phyloP scores from a whole-genome alignment of 2,888 invertebrate genomes.

The Trissolcus brochymenae region DNA sequence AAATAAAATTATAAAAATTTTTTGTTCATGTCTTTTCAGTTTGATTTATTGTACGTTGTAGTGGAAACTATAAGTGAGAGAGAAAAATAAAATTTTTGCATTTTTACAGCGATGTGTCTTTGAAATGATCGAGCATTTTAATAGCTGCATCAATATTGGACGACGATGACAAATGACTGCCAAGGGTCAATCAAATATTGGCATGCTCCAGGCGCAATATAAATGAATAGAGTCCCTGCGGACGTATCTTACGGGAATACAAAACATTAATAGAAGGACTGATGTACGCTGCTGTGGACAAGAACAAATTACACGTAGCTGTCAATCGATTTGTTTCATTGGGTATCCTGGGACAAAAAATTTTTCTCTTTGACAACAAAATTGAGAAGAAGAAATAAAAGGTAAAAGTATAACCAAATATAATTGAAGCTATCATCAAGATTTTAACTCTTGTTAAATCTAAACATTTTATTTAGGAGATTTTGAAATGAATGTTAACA shows the following conservation, averaged over 20 bases:
- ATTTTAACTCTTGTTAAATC: constrained; percentile 4
- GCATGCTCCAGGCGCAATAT: constrained; percentile 68
- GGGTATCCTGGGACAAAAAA: constrained; percentile 55
- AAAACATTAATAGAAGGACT: constrained; percentile 74
- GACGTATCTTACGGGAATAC: constrained; percentile 72
- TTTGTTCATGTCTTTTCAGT: no score
- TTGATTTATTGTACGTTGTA: no score
- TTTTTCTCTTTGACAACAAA: constrained; percentile 49
- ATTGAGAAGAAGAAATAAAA: no score
- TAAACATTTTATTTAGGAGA: neutral
- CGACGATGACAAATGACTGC: constrained; percentile 69
- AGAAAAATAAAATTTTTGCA: no score
- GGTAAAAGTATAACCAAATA: constrained; percentile 10
- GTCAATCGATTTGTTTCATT: constrained; percentile 71
- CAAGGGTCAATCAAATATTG: constrained; percentile 72
- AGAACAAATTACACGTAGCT: constrained; percentile 69
- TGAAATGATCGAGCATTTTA: constrained; percentile 21
- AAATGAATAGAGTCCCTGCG: constrained; percentile 73
- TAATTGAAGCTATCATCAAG: constrained; percentile 13
- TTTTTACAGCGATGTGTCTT: neutral
- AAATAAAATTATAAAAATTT: no score
- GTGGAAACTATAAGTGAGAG: no score
- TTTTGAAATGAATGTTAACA: neutral
- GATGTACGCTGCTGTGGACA: constrained; percentile 69
- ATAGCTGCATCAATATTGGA: constrained; percentile 39